Evolutionary conservation across 2,113 vertebrate species (phyloP).

Genomic region (Colius striatus): DNA sequence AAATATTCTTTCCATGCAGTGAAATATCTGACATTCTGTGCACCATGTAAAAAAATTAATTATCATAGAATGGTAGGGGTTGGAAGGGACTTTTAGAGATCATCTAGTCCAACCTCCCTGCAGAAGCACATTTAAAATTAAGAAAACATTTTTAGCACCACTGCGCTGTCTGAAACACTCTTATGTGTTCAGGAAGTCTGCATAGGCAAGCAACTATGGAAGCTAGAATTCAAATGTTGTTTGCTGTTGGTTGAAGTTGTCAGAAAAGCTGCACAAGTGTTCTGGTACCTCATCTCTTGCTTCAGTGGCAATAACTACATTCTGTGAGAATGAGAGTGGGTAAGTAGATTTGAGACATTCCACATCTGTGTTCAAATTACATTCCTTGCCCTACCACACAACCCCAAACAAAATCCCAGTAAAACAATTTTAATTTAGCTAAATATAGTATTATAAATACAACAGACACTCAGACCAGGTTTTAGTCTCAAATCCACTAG

Average conservation of each 20-base stretch:
- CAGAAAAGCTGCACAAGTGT: background rate
- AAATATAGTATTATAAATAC: background rate
- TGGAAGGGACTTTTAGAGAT: too few relatives aligned
- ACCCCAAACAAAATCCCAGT: background rate
- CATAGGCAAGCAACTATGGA: background rate
- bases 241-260: background rate
- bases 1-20: background rate
- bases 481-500: background rate
- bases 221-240: background rate
- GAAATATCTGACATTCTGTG: background rate
- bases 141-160: background rate
- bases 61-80: too few relatives aligned
- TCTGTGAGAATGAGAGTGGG: background rate
- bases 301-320: background rate
- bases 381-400: background rate
- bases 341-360: background rate
- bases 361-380: background rate
- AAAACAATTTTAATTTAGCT: background rate
- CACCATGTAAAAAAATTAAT: background rate
- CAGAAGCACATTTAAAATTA: rapidly evolving
- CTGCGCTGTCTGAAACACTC: background rate
- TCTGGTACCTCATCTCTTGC: background rate
- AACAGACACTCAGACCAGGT: background rate
- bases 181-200: background rate
- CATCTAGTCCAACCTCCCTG: too few relatives aligned